These are phyloP conservation scores for Megaceryle torquata DNA, from an alignment of 2,113 vertebrate species.

Conservation along the genomic window DNA sequence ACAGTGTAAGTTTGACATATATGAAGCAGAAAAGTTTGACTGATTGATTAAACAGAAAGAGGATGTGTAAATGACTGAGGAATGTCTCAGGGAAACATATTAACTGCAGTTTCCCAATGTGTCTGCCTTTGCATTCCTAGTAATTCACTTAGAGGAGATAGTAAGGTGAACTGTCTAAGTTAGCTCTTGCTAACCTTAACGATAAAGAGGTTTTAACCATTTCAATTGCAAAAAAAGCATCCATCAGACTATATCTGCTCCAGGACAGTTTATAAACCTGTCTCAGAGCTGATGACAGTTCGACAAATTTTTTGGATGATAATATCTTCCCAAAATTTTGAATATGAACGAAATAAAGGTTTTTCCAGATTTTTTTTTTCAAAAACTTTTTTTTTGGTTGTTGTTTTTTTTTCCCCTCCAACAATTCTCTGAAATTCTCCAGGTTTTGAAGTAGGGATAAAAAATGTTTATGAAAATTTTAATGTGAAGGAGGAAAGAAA, in stretches of 20 bases:
- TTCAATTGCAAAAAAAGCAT: not conserved
- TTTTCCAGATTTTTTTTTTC: not conserved
- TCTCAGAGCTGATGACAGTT: not conserved
- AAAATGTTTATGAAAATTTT: not conserved
- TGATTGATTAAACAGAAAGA: slow-evolving; percentile 34
- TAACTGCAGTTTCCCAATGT: slow-evolving; percentile 23
- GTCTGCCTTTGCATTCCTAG: not conserved
- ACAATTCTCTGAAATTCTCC: not conserved
- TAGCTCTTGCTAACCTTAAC: not conserved
- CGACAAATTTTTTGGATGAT: not conserved
- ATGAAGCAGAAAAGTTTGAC: not conserved
- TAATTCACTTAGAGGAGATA: slow-evolving; percentile 2
- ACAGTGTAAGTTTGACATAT: not conserved
- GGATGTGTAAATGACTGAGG: not conserved
- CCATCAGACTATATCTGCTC: not conserved
- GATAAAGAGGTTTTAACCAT: not conserved
- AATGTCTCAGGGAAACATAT: slow-evolving; percentile 24
- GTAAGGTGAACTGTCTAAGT: not conserved
- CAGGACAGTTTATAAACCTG: not conserved
- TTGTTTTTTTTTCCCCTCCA: not conserved
- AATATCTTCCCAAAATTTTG: not conserved
- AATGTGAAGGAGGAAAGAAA: not conserved
- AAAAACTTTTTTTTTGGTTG: not conserved
- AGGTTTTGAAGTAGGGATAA: not conserved
- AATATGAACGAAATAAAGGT: not conserved